phyloP scores from a whole-genome alignment of 2,797 vertebrate genomes.

The Scomberomorus guttatus region DNA sequence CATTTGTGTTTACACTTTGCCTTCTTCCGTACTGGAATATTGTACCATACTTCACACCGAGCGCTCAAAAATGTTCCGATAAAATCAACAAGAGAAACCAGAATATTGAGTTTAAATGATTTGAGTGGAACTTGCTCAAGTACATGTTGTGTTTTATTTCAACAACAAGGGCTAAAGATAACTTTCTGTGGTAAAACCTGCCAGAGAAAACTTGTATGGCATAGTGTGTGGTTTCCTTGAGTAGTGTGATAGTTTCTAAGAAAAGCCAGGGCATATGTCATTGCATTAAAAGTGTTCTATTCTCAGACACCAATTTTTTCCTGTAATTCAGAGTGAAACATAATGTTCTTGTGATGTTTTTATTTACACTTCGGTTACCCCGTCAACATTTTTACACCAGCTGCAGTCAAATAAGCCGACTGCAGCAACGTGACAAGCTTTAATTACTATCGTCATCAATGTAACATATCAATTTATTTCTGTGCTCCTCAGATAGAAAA shows the following conservation, averaged over 20 bases:
- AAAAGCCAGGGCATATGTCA: constrained; percentile 47
- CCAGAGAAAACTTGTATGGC: constrained; percentile 68
- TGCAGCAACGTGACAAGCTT: constrained; percentile 7
- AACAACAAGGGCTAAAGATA: constrained; percentile 80
- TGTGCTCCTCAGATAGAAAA: background rate
- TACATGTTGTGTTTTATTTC: constrained; percentile 73
- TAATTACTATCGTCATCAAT: constrained; percentile 6
- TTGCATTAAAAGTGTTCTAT: constrained; percentile 31
- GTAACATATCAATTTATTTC: background rate
- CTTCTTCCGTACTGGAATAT: constrained; percentile 82
- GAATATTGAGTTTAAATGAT: constrained; percentile 42
- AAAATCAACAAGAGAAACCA: constrained; percentile 78
- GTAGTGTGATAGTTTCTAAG: constrained; percentile 61
- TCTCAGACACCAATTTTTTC: constrained; percentile 18
- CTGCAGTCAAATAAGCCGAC: background rate
- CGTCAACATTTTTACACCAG: constrained; percentile 8
- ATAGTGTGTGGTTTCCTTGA: constrained; percentile 77
- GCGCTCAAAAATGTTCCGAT: constrained; percentile 78
- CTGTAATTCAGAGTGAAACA: constrained; percentile 25
- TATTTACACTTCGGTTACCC: background rate
- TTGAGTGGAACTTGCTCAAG: constrained; percentile 60
- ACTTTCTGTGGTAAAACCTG: constrained; percentile 66
- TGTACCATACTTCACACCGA: constrained; percentile 69
- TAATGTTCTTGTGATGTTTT: constrained; percentile 6
- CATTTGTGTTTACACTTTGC: constrained; percentile 73